Base-by-base conservation (phyloP, 2,888 invertebrate genomes). In the Frankliniella fusca region DNA sequence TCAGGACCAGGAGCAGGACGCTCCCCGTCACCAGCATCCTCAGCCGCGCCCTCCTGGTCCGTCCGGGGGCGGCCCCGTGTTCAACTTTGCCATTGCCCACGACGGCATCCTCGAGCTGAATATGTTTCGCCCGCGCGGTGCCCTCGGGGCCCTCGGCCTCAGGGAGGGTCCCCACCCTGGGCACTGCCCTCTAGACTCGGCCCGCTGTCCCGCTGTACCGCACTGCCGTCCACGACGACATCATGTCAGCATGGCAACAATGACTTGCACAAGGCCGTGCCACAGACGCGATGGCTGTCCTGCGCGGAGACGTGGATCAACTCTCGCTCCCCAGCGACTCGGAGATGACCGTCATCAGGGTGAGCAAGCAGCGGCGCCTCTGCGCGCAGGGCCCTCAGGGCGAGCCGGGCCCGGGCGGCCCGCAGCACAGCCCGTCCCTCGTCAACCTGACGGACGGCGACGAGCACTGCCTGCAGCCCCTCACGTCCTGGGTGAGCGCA, bases 401-500 rank as follows among this genome's bases (percentile, higher is more conserved):
- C 70, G 70, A 76, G 70, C 23, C 27, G 10, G 18, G 61, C n/a
- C 15, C n/a, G 20, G 15, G 54, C 15, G 54, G 18, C 15, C 70
- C 20, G 70, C 23, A 20, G n/a, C 27, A 12, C 27, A 76, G 70
- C 70, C 70, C 27, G 70, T 76, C 70, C 27, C 70, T 76, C 70
- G 70, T 76, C 70, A 76, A 76, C 70, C 70, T 76, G 27, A 12
- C 70, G 8, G 76, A 81, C 20, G 81, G 48, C 48, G 81, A 61
- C 28, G 84, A 83, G 10, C 84, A 84, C 48, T 38, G 81, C 28
- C 48, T 82, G 15, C 38, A 83, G 18, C 80, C 76, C 11, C 83
- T 80, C 48, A 81, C 83, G 38, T 82, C 81, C 12, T 83, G 70
- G 70, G 70, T 76, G 23, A 23, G 70, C 27, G n/a, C 54, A 9